Conservation (phyloP, 2,797 vertebrate species). For the Falco berigora region DNA sequence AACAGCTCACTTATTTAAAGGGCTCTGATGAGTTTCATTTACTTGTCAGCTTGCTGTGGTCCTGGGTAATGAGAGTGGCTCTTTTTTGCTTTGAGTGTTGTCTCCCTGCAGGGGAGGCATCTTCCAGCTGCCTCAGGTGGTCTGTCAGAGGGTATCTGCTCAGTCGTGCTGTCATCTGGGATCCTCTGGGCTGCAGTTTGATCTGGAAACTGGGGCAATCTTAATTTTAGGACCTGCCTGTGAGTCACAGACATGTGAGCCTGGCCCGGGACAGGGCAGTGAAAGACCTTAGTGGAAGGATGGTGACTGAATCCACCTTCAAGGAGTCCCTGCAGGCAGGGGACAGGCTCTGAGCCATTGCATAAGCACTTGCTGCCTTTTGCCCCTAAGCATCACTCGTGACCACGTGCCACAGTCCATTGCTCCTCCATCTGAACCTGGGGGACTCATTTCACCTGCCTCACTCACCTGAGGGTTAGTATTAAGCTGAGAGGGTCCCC, state of each 20-base stretch:
- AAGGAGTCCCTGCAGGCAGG: background rate
- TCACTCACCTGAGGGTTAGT: background rate
- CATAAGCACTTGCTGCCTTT: background rate
- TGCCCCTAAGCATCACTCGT: background rate
- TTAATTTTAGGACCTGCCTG: background rate
- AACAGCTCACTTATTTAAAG: background rate
- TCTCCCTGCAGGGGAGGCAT: background rate
- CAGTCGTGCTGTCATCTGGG: accelerated
- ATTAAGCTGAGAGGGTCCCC: background rate
- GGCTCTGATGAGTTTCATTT: background rate
- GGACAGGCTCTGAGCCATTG: background rate
- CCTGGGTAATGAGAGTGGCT: background rate
- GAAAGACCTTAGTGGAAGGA: background rate
- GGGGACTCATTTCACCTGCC: background rate
- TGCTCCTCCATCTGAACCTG: background rate
- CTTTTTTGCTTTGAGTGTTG: background rate
- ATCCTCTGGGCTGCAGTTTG: background rate
- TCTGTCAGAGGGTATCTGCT: background rate
- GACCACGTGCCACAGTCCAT: background rate
- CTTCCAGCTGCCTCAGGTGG: background rate
- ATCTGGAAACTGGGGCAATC: background rate
- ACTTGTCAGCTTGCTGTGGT: background rate
- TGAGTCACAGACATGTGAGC: background rate
- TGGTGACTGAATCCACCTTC: background rate
- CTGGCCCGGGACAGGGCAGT: background rate